Conservation (phyloP, 2,797 vertebrate genomes). For the Cuniculus paca region DNA sequence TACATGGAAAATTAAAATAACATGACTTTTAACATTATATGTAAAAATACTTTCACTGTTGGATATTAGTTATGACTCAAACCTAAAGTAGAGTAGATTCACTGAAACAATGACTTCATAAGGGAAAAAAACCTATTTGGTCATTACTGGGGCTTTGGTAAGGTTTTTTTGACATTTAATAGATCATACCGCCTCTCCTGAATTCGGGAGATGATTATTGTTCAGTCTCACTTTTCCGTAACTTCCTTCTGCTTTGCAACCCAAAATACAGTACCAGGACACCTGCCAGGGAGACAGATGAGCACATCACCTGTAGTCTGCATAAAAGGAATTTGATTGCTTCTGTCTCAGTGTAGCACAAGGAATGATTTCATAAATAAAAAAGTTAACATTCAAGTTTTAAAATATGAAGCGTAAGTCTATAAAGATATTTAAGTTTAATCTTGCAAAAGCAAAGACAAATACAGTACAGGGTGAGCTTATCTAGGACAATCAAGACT, state of each 20-base stretch:
- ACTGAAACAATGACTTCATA: slow-evolving; percentile 10
- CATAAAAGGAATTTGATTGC: not conserved
- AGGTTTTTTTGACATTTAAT: slow-evolving; percentile 35
- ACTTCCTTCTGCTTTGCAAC: slow-evolving; percentile 89
- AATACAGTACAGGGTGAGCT: not conserved
- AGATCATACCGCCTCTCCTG: slow-evolving; percentile 93
- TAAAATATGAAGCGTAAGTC: slow-evolving; percentile 33
- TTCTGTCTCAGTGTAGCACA: slow-evolving; percentile 16
- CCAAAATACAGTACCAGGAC: slow-evolving; percentile 95
- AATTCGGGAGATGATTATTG: slow-evolving; percentile 92
- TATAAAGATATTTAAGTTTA: not conserved
- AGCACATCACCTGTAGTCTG: not conserved
- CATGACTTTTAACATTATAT: not conserved
- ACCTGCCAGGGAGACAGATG: slow-evolving; percentile 89
- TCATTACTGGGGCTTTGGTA: not conserved
- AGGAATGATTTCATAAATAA: slow-evolving; percentile 45
- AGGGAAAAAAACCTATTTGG: accelerated
- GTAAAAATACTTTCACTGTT: not conserved
- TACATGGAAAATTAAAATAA: slow-evolving; percentile 36
- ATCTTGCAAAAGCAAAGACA: slow-evolving; percentile 17
- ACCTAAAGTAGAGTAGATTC: slow-evolving; percentile 47
- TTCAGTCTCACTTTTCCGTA: slow-evolving; percentile 94
- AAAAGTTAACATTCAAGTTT: slow-evolving; percentile 18
- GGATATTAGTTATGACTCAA: slow-evolving; percentile 56
- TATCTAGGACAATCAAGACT: not conserved